Percentiles rank a stretch among this genome's conserved stretches.
phyloP scores from a whole-genome alignment of 2,888 invertebrate genomes.

The Spodoptera littoralis region DNA sequence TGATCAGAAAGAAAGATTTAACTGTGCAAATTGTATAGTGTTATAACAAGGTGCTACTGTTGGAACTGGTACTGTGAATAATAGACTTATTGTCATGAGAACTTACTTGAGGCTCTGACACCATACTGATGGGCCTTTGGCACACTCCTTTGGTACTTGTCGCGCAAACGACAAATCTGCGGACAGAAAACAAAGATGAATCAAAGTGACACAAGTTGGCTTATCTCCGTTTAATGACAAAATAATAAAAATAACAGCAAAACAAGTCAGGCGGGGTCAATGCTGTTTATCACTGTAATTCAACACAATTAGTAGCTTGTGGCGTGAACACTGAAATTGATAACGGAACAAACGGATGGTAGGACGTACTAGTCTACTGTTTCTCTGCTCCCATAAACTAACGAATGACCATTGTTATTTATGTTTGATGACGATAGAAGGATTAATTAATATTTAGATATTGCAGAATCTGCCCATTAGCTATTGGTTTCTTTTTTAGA shows the following conservation, averaged over 20 bases:
- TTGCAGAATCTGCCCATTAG: too few relatives aligned
- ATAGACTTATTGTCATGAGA: background rate
- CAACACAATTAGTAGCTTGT: constrained; percentile 26
- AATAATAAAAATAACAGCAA: constrained; percentile 50
- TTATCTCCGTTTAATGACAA: constrained; percentile 42
- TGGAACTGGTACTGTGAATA: too few relatives aligned
- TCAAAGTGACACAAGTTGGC: constrained; percentile 10
- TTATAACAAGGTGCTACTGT: too few relatives aligned
- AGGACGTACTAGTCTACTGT: constrained; percentile 3
- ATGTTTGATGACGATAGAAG: too few relatives aligned
- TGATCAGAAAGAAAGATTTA: too few relatives aligned
- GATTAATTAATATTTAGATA: too few relatives aligned
- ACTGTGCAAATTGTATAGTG: too few relatives aligned
- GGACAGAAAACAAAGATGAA: constrained; percentile 43
- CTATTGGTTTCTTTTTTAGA: too few relatives aligned
- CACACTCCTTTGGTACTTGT: constrained; percentile 82
- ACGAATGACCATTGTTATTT: background rate
- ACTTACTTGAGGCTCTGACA: constrained; percentile 81
- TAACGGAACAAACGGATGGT: constrained; percentile 37
- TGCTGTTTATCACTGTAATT: constrained; percentile 48
- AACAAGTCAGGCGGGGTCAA: constrained; percentile 54
- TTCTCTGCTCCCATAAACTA: background rate
- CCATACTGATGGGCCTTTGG: constrained; percentile 82
- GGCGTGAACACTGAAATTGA: constrained; percentile 31
- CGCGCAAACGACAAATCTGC: constrained; percentile 80